A percentile compares a stretch with the other conserved stretches of the same genome.
Conservation (phyloP, 2,888 invertebrate genomes). For the Anoncus sp. region DNA sequence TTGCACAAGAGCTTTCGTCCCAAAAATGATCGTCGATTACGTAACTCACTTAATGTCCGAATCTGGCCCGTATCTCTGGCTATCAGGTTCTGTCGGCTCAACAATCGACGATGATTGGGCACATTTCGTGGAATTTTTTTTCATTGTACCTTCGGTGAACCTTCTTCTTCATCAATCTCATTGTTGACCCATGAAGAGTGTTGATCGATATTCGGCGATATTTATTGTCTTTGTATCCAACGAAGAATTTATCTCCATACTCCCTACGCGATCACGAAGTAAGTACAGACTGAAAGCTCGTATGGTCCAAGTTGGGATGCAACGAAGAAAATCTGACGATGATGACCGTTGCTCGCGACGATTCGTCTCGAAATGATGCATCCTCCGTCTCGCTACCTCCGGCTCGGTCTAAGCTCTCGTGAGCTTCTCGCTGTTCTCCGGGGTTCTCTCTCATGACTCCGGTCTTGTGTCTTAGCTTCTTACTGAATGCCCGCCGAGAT, state of each 20-base stretch:
- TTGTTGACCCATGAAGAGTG: background rate
- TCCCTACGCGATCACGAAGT: background rate
- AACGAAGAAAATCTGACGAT: conserved; percentile 28
- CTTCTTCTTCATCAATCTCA: background rate
- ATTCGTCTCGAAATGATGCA: conserved; percentile 59
- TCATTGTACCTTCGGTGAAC: conserved; percentile 10
- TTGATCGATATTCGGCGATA: background rate
- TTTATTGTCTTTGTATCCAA: background rate
- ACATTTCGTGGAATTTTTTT: conserved; percentile 24
- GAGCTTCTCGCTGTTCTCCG: conserved; percentile 45
- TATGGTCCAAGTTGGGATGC: conserved; percentile 29
- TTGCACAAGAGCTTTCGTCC: conserved; percentile 27
- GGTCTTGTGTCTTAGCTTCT: conserved; percentile 76
- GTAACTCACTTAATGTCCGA: conserved; percentile 51
- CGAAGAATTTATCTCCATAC: conserved; percentile 1
- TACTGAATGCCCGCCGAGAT: conserved; percentile 79
- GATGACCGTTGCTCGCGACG: conserved; percentile 57
- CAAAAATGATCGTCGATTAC: conserved; percentile 27
- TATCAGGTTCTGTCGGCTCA: background rate
- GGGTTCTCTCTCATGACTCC: conserved; percentile 67
- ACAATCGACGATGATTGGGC: conserved; percentile 5
- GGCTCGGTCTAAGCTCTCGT: conserved; percentile 42
- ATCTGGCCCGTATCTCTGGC: background rate
- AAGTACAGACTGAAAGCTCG: background rate
- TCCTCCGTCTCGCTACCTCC: conserved; percentile 53